These are phyloP conservation scores for Diplolepis rosae DNA, from an alignment of 2,888 invertebrate species.

Conservation along the genomic window DNA sequence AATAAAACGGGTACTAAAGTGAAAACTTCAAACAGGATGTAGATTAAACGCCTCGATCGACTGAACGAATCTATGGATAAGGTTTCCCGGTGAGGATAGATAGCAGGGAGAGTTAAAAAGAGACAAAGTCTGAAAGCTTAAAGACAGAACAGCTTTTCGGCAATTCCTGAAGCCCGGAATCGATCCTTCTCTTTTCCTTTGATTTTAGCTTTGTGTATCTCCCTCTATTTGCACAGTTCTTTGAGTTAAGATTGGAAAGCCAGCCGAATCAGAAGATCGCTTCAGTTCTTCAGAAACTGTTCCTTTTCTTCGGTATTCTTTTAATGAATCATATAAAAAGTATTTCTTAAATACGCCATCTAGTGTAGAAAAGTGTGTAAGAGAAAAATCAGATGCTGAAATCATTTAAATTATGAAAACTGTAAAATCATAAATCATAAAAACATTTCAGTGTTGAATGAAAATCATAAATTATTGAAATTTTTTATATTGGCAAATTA, in stretches of 20 bases:
- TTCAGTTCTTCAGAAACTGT: background rate
- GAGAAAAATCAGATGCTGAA: too few relatives aligned
- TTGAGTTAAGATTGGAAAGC: slow-evolving; percentile 57
- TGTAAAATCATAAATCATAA: too few relatives aligned
- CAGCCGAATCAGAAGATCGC: slow-evolving; percentile 17
- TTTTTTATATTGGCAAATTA: too few relatives aligned
- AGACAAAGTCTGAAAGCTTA: slow-evolving; percentile 28
- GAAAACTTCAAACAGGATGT: slow-evolving; percentile 59
- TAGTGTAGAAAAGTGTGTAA: too few relatives aligned
- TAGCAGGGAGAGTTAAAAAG: slow-evolving; percentile 25
- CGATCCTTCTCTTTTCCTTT: slow-evolving; percentile 22
- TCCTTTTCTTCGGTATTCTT: slow-evolving; percentile 10
- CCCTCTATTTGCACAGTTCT: slow-evolving; percentile 51
- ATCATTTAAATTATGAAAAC: too few relatives aligned
- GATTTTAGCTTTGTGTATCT: slow-evolving; percentile 30
- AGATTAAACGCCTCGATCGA: slow-evolving; percentile 57
- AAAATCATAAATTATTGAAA: too few relatives aligned
- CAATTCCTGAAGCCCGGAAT: slow-evolving; percentile 55
- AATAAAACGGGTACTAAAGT: slow-evolving; percentile 44
- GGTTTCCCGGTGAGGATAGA: slow-evolving; percentile 43
- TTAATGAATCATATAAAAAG: slow-evolving; percentile 8
- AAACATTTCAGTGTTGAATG: too few relatives aligned
- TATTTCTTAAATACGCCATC: too few relatives aligned
- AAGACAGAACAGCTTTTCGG: slow-evolving; percentile 52
- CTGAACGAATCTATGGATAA: slow-evolving; percentile 49